Evolutionary conservation across 1,140 invertebrate genomes (phyloP).

Genomic region (Hyphantria cunea): DNA sequence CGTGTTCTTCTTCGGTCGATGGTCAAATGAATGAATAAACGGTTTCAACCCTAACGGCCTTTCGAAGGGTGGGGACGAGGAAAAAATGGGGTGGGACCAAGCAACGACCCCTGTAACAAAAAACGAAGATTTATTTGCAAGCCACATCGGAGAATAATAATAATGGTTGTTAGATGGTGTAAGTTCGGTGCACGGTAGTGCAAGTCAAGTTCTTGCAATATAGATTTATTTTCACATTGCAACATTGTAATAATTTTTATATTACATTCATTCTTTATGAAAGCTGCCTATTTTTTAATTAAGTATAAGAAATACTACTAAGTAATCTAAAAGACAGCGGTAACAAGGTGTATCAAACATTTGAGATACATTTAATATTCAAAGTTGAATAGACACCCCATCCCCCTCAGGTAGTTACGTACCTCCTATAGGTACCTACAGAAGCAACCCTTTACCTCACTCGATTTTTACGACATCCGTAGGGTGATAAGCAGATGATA

Average conservation of each 20-base stretch:
- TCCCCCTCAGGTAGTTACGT: too few species aligned
- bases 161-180: slow-evolving; percentile 41
- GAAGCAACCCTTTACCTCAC: slow-evolving; percentile 1
- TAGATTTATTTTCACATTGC: background rate
- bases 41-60: slow-evolving; percentile 21
- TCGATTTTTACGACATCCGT: slow-evolving; percentile 6
- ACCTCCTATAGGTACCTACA: background rate
- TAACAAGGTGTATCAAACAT: too few species aligned
- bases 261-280: too few species aligned
- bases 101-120: slow-evolving; percentile 58
- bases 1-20: slow-evolving; percentile 23
- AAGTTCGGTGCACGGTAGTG: slow-evolving; percentile 4
- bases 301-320: too few species aligned
- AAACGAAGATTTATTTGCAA: slow-evolving; percentile 73
- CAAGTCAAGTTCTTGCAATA: slow-evolving; percentile 4
- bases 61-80: slow-evolving; percentile 38
- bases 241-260: too few species aligned
- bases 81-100: slow-evolving; percentile 67
- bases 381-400: too few species aligned
- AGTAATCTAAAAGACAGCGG: too few species aligned
- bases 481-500: slow-evolving; percentile 1
- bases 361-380: too few species aligned
- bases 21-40: slow-evolving; percentile 36
- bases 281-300: too few species aligned
- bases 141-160: slow-evolving; percentile 43